Percentiles rank a stretch among this genome's conserved stretches.
Conservation (phyloP, 2,797 vertebrate genomes). For the Sebastes itinus region DNA sequence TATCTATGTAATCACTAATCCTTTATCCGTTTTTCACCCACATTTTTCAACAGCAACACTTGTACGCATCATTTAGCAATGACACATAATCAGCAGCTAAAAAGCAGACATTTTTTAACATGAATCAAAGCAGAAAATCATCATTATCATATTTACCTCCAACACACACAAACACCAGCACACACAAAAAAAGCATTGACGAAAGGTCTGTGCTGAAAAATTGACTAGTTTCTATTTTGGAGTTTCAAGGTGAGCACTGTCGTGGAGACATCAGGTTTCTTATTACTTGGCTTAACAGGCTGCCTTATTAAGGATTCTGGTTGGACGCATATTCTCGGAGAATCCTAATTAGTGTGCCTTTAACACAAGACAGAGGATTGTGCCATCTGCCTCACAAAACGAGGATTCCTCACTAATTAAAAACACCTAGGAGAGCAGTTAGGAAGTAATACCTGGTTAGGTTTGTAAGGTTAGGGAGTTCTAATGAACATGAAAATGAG, state of each 20-base stretch:
- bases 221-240: slow-evolving; percentile 57
- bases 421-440: slow-evolving; percentile 87
- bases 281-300: slow-evolving; percentile 84
- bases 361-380: slow-evolving; percentile 88
- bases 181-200: not conserved
- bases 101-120: not conserved
- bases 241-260: slow-evolving; percentile 84
- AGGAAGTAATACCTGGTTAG: slow-evolving; percentile 82
- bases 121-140: not conserved
- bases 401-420: slow-evolving; percentile 91
- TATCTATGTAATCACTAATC: slow-evolving; percentile 3
- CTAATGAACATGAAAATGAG: slow-evolving; percentile 73
- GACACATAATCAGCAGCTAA: not conserved
- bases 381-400: slow-evolving; percentile 90
- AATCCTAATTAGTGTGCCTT: slow-evolving; percentile 96
- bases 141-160: slow-evolving; percentile 28
- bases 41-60: not conserved
- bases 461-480: slow-evolving; percentile 74
- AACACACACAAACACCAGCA: slow-evolving; percentile 2
- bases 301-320: slow-evolving; percentile 88
- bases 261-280: slow-evolving; percentile 81
- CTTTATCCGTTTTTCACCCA: not conserved
- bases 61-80: not conserved
- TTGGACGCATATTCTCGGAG: slow-evolving; percentile 85
- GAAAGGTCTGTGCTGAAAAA: slow-evolving; percentile 55